These are phyloP conservation scores for Trisateles emortualis DNA, from an alignment of 2,888 invertebrate species.

Conservation along the genomic window DNA sequence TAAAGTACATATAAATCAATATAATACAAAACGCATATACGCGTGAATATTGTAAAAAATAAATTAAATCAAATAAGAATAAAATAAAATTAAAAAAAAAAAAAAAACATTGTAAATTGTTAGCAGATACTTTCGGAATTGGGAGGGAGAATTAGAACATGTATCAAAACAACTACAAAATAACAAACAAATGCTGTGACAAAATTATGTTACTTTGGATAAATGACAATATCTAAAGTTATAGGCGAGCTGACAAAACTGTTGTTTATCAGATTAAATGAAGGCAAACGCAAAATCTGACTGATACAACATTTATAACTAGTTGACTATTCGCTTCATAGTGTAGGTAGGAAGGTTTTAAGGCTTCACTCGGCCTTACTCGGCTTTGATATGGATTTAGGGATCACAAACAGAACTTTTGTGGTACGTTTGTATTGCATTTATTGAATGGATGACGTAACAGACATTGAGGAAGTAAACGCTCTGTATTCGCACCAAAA, in stretches of 20 bases:
- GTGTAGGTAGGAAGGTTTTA: conserved; percentile 34
- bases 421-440: conserved; percentile 32
- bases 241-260: background rate
- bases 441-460: conserved; percentile 16
- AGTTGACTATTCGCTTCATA: conserved; percentile 30
- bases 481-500: conserved; percentile 15
- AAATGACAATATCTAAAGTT: background rate
- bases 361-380: conserved; percentile 31
- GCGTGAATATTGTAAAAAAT: too few species aligned
- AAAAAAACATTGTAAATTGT: too few species aligned
- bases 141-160: too few species aligned
- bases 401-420: conserved; percentile 32
- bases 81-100: too few species aligned
- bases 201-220: background rate
- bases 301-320: conserved; percentile 12
- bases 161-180: too few species aligned
- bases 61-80: too few species aligned
- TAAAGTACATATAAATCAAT: too few species aligned
- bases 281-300: conserved; percentile 3
- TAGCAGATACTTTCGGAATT: too few species aligned
- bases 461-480: conserved; percentile 30
- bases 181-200: too few species aligned
- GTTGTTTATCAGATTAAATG: conserved; percentile 23
- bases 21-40: too few species aligned
- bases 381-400: conserved; percentile 27